Evolutionary conservation across 1,140 invertebrate genomes (phyloP).

Genomic region (Bombus fervidus): DNA sequence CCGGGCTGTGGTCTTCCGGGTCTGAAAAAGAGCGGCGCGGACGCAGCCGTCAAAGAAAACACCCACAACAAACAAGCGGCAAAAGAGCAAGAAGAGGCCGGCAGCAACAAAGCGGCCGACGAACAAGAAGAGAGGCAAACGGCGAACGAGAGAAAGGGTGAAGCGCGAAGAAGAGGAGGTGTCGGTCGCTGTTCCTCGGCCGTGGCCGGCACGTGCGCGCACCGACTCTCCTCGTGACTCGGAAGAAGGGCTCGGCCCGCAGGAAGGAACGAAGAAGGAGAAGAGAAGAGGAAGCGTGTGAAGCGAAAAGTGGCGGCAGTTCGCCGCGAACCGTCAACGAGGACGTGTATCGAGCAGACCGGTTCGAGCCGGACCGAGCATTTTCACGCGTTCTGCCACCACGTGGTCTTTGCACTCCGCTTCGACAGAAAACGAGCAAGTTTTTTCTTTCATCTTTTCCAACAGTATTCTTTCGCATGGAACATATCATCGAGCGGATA

Average conservation of each 20-base stretch:
- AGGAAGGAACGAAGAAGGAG: constrained; percentile 60
- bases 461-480: background rate
- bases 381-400: constrained; percentile 46
- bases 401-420: constrained; percentile 48
- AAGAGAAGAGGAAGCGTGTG: constrained; percentile 62
- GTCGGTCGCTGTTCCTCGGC: constrained; percentile 60
- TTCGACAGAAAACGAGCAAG: background rate
- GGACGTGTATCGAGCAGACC: constrained; percentile 55
- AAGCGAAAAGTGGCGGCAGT: constrained; percentile 69
- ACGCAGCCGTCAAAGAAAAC: constrained; percentile 49
- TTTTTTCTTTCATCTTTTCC: background rate
- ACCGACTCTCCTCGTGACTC: constrained; percentile 64
- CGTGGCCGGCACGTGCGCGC: constrained; percentile 68
- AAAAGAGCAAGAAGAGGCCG: constrained; percentile 49
- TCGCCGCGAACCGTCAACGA: constrained; percentile 65
- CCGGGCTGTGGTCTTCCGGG: constrained; percentile 29
- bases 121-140: constrained; percentile 17
- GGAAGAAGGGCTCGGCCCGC: constrained; percentile 55
- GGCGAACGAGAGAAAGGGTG: constrained; percentile 46
- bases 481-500: background rate
- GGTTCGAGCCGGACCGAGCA: constrained; percentile 16
- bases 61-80: constrained; percentile 54
- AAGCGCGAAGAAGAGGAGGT: constrained; percentile 68
- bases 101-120: constrained; percentile 25
- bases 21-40: constrained; percentile 49